phyloP scores from a whole-genome alignment of 1,140 invertebrate genomes.

The Drosophila kurseongensis region DNA sequence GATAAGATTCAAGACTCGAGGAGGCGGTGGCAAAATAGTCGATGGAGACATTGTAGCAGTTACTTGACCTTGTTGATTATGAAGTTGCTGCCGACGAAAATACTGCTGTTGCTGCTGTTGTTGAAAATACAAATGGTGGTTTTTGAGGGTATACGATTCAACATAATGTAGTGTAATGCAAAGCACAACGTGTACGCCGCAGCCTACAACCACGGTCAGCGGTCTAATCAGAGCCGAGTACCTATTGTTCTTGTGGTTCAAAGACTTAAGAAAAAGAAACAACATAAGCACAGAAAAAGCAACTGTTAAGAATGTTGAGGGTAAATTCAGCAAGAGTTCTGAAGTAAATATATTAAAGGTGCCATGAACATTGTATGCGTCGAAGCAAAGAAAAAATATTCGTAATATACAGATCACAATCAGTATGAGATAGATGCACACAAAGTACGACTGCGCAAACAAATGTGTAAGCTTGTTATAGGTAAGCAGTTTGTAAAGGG shows the following conservation, averaged over 20 bases:
- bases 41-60: constrained; percentile 21
- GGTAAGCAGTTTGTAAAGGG: constrained; percentile 92
- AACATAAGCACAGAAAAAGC: constrained; percentile 94
- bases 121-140: constrained; percentile 69
- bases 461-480: constrained; percentile 93
- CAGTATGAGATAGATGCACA: constrained; percentile 92
- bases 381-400: constrained; percentile 94
- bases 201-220: constrained; percentile 90
- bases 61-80: constrained; percentile 31
- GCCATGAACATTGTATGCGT: constrained; percentile 93
- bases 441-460: constrained; percentile 92
- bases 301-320: constrained; percentile 92
- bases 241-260: constrained; percentile 88
- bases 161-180: constrained; percentile 93
- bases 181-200: constrained; percentile 90
- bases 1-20: constrained; percentile 88
- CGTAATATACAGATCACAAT: constrained; percentile 92
- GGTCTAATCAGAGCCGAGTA: constrained; percentile 90
- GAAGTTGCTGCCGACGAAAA: constrained; percentile 49
- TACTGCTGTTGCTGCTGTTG: constrained; percentile 72
- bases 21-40: constrained; percentile 60
- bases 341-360: constrained; percentile 92
- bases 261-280: constrained; percentile 91
- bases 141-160: constrained; percentile 85
- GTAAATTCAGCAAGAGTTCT: constrained; percentile 92